These are phyloP conservation scores for Ornithorhynchus anatinus DNA, from an alignment of 2,113 vertebrate species.

Conservation along the genomic window DNA sequence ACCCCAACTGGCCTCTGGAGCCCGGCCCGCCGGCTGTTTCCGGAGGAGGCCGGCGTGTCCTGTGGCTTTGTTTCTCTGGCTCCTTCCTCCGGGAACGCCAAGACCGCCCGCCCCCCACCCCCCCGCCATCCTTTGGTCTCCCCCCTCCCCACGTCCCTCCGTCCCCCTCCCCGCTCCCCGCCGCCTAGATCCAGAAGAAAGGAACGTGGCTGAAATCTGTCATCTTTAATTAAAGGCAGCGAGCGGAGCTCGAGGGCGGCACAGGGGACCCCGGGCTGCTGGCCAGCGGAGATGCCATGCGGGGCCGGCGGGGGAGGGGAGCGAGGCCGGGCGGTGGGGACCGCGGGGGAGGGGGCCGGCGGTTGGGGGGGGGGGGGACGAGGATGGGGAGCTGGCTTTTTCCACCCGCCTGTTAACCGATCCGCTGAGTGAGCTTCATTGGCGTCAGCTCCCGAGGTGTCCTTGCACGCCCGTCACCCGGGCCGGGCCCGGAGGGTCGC, in stretches of 20 bases:
- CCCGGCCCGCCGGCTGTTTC: no score
- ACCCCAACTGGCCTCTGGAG: no score
- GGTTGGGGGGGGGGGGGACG: slow-evolving; percentile 2
- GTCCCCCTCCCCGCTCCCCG: slow-evolving; percentile 17
- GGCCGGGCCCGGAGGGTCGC: slow-evolving; percentile 63
- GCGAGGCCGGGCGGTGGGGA: no score
- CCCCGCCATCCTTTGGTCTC: no score
- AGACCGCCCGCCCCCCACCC: background rate
- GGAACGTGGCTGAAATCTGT: slow-evolving; percentile 56
- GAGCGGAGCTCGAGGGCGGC: slow-evolving; percentile 51
- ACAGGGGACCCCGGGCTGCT: slow-evolving; percentile 60
- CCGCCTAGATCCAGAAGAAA: slow-evolving; percentile 20
- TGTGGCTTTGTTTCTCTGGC: no score
- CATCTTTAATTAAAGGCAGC: slow-evolving; percentile 66
- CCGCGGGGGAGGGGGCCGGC: no score
- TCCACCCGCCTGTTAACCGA: slow-evolving; percentile 64
- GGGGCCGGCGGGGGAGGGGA: no score
- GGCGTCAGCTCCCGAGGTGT: slow-evolving; percentile 67
- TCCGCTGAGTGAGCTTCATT: slow-evolving; percentile 64
- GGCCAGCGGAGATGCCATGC: slow-evolving; percentile 50
- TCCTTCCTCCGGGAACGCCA: no score
- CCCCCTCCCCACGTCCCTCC: background rate
- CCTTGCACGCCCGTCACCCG: slow-evolving; percentile 56
- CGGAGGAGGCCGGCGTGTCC: no score
- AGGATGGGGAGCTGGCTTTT: slow-evolving; percentile 54